Base-by-base conservation (phyloP, 2,113 vertebrate species). In the Stegastes partitus region DNA sequence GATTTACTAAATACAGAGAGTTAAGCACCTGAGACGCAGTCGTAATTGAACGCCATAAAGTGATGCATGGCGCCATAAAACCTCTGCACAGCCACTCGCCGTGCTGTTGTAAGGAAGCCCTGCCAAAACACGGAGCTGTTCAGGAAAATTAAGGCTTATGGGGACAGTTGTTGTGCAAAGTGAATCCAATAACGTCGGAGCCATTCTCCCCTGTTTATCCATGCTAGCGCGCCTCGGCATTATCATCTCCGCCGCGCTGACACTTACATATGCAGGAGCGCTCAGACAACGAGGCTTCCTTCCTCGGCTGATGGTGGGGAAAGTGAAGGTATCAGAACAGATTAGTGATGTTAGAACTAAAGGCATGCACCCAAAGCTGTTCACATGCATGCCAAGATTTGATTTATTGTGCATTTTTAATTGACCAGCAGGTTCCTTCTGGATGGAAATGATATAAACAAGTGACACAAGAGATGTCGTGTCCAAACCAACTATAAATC, bases 71-170 rank as follows among this genome's bases (percentile, higher is more conserved):
- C 74, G 39, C 81, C 64, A 88, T 89, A 89, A 92, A 91, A 87
- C 87, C 82, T 79, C 79, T 84, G 89, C 61, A 81, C 86, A 78
- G 77, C 78, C 7, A 74, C 85, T 85, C 82, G 57, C 72, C 87
- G 62, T 81, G 87, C 87, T 83, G 85, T 68, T 84, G 74, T 61
- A 58, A 82, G 83, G 87, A 75, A 71, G 74, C 42, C 74, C 79
- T 89, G 91, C 87, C 89, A 92, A 91, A 28, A 87, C 59, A 74
- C 71, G 86, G 87, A 90, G 88, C 86, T 87, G 76, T 88, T 91
- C 55, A 81, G 80, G 85, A 90, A 92, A 89, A 87, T 82, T 83
- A 86, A 80, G 75, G 87, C 88, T 86, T 87, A 82, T 82, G 78
- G 87, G 88, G 85, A 91, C 81, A 84, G 88, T 91, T 88, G 83